A percentile compares a stretch with the other conserved stretches of the same genome.
Evolutionary conservation across 2,797 vertebrate genomes (phyloP).

Genomic region (Chromobotia macracanthus): DNA sequence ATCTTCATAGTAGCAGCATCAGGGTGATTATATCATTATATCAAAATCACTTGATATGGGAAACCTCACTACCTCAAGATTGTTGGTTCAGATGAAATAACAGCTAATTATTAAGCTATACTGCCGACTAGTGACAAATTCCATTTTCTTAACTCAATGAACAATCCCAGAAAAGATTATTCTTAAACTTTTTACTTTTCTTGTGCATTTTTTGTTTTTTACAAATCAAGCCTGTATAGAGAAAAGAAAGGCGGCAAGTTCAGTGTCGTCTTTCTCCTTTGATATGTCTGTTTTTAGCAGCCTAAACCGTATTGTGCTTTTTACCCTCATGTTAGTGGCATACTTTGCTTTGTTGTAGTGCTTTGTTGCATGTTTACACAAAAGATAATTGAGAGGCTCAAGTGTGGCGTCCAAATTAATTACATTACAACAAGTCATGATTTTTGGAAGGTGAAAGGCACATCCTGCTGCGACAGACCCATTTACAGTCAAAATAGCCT

Average conservation of each 20-base stretch:
- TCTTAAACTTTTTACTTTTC: too few relatives aligned
- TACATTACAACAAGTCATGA: slow-evolving; percentile 43
- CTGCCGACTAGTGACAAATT: slow-evolving; percentile 2
- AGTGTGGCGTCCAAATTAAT: slow-evolving; percentile 43
- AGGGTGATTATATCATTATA: slow-evolving; percentile 20
- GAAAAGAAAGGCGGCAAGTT: background rate
- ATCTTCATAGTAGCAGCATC: slow-evolving; percentile 34
- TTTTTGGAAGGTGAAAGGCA: slow-evolving; percentile 38
- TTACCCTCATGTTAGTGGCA: slow-evolving; percentile 49
- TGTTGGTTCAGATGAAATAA: slow-evolving; percentile 11
- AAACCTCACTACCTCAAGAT: slow-evolving; percentile 14
- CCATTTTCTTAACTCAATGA: background rate
- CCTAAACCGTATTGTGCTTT: slow-evolving; percentile 37
- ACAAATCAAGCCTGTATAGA: background rate
- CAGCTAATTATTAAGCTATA: slow-evolving; percentile 17
- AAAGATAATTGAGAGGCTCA: slow-evolving; percentile 35
- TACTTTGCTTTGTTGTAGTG: slow-evolving; percentile 43
- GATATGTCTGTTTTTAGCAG: slow-evolving; percentile 15
- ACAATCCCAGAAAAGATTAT: slow-evolving; percentile 10
- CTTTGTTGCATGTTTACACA: slow-evolving; percentile 35
- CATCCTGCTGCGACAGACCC: slow-evolving; percentile 28
- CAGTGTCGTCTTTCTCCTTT: background rate
- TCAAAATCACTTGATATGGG: background rate
- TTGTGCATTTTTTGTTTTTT: too few relatives aligned
- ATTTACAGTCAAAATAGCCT: background rate